Evolutionary conservation across 92 coral and sea anemone species (phyloP), one percentile per base, ranked within the genome.

Genomic region (Hydrozoanthus gracilis): DNA sequence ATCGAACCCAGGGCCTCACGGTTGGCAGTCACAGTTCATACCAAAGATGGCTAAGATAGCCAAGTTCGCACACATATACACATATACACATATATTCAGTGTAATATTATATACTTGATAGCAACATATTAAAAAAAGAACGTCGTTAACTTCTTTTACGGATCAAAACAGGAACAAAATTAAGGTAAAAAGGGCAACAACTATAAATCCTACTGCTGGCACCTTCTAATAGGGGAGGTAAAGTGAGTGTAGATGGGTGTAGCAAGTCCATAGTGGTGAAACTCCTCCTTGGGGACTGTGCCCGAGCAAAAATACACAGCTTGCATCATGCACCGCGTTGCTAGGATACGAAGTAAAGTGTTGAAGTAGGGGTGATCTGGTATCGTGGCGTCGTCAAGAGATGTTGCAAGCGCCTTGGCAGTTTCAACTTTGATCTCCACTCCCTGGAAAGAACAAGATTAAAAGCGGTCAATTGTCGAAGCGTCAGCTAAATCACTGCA

Each of bases 251-350:
- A 96, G 73, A 96, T 96, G 47, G 99, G 98, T 46, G 99, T 92
- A 39, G 99, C 99, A 87, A 96, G 90, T 67, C 99, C 99, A 88
- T 96, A 96, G 89, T 96, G 99, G 7, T 52, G 89, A 65, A 91
- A 96, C 86, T 96, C 95, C 51, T 95, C 99, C 76, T 92, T 86
- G 73, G 93, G 90, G 73, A 96, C 87, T 92, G 92, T 92, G 87
- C 99, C 99, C 87, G 98, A 95, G 88, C 99, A 96, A 89, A 96
- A 96, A 90, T 96, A 96, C 56, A 96, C 97, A 71, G 99, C 99
- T 90, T 96, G 98, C 98, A 96, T 95, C 99, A 96, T 96, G 92
- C 99, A 93, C 54, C 99, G 95, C 13, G 99, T 96, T 65, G 99
- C 95, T 90, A 96, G 83, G 83, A 96, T 95, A 77, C 99, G 98